These are phyloP conservation scores for Sphyrna mokarran DNA, from an alignment of 2,113 vertebrate genomes.

Conservation along the genomic window DNA sequence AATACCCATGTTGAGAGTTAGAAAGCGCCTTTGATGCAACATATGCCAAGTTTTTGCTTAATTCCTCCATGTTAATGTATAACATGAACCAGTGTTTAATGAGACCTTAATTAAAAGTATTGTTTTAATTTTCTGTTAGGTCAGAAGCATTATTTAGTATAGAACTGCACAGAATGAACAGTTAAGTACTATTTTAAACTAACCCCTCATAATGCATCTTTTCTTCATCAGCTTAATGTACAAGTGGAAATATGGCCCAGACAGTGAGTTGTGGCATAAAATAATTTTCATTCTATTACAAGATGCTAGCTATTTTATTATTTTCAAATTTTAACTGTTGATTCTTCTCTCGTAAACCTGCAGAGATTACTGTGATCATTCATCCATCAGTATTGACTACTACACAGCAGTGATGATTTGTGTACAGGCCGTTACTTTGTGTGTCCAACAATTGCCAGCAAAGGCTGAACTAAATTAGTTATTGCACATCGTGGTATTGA, in stretches of 20 bases:
- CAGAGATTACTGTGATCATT: neutral
- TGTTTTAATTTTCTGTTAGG: neutral
- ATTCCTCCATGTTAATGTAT: neutral
- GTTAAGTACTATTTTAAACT: neutral
- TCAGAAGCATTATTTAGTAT: neutral
- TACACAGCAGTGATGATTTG: too few species aligned
- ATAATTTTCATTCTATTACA: neutral
- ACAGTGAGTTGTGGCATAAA: neutral
- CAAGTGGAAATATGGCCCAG: neutral
- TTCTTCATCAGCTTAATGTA: neutral
- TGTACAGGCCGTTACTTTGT: neutral
- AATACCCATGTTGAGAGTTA: neutral
- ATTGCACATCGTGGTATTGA: neutral
- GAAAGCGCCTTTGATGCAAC: neutral
- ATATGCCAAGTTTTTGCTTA: neutral
- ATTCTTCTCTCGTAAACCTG: neutral
- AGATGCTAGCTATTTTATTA: neutral
- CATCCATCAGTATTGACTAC: neutral
- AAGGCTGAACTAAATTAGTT: neutral
- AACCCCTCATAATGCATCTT: neutral
- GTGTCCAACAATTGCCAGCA: neutral
- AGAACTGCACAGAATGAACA: neutral
- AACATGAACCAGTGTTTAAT: neutral
- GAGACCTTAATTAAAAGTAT: neutral
- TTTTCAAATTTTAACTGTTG: neutral